phyloP scores from a whole-genome alignment of 92 coral and sea anemone genomes.

The Anthopleura xanthogrammica region DNA sequence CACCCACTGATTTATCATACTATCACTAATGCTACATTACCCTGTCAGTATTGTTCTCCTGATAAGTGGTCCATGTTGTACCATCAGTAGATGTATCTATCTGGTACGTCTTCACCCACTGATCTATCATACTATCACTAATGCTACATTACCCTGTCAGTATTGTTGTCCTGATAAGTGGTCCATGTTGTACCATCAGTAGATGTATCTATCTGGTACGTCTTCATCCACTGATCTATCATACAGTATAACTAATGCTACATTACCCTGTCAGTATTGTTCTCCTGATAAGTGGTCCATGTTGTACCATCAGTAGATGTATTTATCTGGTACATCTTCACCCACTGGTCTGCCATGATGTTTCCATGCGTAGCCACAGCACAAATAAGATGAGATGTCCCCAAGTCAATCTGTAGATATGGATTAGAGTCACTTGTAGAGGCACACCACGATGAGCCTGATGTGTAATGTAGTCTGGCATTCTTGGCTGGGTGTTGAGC shows the following conservation, averaged over 20 bases:
- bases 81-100: too few relatives aligned
- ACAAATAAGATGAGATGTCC: conserved; percentile 28
- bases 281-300: conserved; percentile 11
- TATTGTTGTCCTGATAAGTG: conserved; percentile 35
- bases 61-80: neutral
- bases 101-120: too few relatives aligned
- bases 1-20: too few relatives aligned
- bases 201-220: conserved; percentile 20
- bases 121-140: too few relatives aligned
- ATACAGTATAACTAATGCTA: too few relatives aligned
- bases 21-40: too few relatives aligned
- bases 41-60: too few relatives aligned
- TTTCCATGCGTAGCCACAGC: conserved; percentile 40
- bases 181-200: conserved; percentile 31
- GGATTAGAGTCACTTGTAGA: conserved; percentile 11
- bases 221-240: too few relatives aligned
- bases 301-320: conserved; percentile 8
- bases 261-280: conserved; percentile 2
- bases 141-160: conserved; percentile 24
- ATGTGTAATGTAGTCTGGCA: conserved; percentile 10
- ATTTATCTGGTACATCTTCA: conserved; percentile 6
- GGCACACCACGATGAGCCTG: conserved; percentile 38
- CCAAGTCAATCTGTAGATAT: conserved; percentile 36
- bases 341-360: conserved; percentile 16
- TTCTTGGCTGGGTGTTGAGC: neutral